These are phyloP conservation scores for Lipotes vexillifer DNA, from an alignment of 2,113 vertebrate species.

Conservation along the genomic window DNA sequence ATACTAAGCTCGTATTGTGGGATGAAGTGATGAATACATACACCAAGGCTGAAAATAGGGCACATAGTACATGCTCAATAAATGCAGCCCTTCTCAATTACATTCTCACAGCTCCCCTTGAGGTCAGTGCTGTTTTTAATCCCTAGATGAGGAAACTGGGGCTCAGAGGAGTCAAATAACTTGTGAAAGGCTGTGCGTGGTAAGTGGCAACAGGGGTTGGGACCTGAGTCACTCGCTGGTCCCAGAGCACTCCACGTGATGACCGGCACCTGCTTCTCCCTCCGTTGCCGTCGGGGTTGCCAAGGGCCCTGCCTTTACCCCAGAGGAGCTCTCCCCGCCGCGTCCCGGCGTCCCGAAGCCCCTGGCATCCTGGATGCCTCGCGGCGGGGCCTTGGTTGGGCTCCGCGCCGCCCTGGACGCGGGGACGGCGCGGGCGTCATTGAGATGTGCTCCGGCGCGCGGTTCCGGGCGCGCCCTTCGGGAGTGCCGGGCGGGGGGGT, in stretches of 20 bases:
- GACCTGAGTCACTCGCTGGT: rapidly evolving
- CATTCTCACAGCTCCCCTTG: background rate
- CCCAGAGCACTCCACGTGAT: rapidly evolving
- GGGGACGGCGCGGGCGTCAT: conserved; percentile 76
- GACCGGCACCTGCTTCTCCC: background rate
- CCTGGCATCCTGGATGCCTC: conserved; percentile 50
- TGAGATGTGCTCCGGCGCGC: conserved; percentile 82
- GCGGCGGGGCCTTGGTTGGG: conserved; percentile 86
- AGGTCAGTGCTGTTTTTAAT: background rate
- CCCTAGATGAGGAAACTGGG: background rate
- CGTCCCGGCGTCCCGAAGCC: background rate
- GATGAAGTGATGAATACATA: too few relatives aligned
- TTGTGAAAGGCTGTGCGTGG: background rate
- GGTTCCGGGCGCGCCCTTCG: conserved; percentile 79
- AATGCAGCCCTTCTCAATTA: rapidly evolving
- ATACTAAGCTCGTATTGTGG: rapidly evolving
- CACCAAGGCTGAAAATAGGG: background rate
- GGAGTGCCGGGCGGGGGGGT: too few relatives aligned
- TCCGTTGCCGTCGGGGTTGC: rapidly evolving
- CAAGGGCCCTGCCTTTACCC: too few relatives aligned
- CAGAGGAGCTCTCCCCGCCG: background rate
- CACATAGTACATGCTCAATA: rapidly evolving
- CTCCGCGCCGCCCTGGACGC: conserved; percentile 72
- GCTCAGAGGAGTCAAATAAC: background rate
- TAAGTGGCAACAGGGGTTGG: background rate